A percentile compares a stretch with the other conserved stretches of the same genome.
Conservation (phyloP, 2,113 vertebrate genomes). For the Chamaea fasciata region DNA sequence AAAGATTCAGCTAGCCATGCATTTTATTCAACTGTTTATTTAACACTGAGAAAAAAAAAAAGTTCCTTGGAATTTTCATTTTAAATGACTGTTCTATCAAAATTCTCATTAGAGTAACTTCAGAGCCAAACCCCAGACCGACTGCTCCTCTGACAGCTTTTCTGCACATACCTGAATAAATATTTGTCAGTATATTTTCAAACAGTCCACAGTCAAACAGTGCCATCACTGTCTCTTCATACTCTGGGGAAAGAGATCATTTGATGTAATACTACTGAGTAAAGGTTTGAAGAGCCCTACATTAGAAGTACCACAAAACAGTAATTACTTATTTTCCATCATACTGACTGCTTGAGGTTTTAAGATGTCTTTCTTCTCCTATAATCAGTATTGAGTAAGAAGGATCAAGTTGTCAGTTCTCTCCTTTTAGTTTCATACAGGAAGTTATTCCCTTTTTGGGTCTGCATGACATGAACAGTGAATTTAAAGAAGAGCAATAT, state of each 20-base stretch:
- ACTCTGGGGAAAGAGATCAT: conserved; percentile 49
- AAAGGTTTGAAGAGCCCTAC: background rate
- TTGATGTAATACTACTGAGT: background rate
- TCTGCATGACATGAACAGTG: background rate
- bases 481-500: background rate
- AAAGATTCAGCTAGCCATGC: background rate
- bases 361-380: background rate
- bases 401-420: background rate
- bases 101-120: background rate
- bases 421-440: background rate
- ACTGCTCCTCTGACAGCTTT: background rate
- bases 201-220: conserved; percentile 72
- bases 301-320: background rate
- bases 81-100: background rate
- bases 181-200: conserved; percentile 61
- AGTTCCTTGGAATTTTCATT: background rate
- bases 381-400: background rate
- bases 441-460: background rate
- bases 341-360: background rate
- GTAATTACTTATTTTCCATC: background rate
- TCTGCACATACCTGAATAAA: conserved; percentile 62
- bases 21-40: background rate
- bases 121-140: background rate
- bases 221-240: conserved; percentile 70
- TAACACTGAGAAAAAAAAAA: background rate